Evolutionary conservation across 2,888 invertebrate genomes (phyloP), one percentile per base, ranked within the genome.

Genomic region (Clistopyga incitator): DNA sequence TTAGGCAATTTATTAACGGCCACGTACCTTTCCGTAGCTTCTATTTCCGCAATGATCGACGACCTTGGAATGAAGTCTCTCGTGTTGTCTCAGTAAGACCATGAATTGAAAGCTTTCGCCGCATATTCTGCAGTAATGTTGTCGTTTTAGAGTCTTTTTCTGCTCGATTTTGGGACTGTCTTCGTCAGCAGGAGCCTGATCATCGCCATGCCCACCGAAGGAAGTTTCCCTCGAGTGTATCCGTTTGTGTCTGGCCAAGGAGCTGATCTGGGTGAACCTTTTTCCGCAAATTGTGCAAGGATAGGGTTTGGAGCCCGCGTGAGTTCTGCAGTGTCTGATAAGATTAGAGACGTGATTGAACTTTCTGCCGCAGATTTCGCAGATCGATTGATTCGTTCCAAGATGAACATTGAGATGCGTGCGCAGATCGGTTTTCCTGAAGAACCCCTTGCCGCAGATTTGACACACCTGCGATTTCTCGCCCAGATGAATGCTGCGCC

Each of bases 261-360:
- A 92, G 86, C 89, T 91, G 38, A 91, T 90, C 68, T 92, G 92
- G 0, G 90, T 91, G 61, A 92, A 92, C 77, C 90, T 87, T 76
- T 91, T 91, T 0, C 92, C 92, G 81, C 93, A 93, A 50, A 90
- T 85, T 3, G 88, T 88, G 78, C 93, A 93, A 1, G 90, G 91
- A 85, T 93, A 93, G 13, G 93, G 93, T 80, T 93, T 93, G 11
- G 91, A 86, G 65, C 93, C 93, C 67, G 93, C 90, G 70, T 94
- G 93, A 54, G 92, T 93, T 88, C 94, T 91, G 80, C 89, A 88
- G 50, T 92, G 92, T 76, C 92, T 90, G 64, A 92, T 93, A 56
- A 93, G 87, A 88, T 94, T 94, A 0, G 93, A 93, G n/a, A 93
- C 90, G 81, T 94, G 93, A 85, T 91, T 92, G 75, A 94, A 94